Conservation (phyloP, 2,888 invertebrate genomes). For the Lysandra bellargus region DNA sequence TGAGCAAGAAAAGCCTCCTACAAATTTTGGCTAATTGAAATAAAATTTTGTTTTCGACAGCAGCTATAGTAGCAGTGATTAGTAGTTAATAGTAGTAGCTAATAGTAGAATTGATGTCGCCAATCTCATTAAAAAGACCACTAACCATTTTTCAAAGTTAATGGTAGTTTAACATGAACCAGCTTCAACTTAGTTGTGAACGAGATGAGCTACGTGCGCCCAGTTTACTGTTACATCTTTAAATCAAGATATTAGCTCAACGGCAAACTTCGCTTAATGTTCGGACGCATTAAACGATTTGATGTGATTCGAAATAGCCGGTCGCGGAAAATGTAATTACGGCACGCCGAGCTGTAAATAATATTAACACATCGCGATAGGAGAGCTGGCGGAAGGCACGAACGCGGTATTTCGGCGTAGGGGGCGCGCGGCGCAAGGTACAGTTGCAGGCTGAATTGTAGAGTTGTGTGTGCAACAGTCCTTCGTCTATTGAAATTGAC, state of each 20-base stretch:
- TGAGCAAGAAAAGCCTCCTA: not conserved
- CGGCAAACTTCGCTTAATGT: constrained; percentile 25
- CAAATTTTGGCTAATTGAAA: not conserved
- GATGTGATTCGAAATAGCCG: constrained; percentile 39
- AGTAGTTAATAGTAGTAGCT: not conserved
- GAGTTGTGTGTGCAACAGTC: not conserved
- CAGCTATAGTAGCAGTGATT: no score
- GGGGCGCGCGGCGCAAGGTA: not conserved
- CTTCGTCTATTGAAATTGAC: no score
- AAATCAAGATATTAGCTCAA: constrained; percentile 28
- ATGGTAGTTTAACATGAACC: not conserved
- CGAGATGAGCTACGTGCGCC: constrained; percentile 22
- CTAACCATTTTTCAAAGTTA: not conserved
- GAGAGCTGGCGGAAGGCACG: constrained; percentile 68
- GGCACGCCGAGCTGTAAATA: constrained; percentile 66
- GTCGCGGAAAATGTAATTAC: constrained; percentile 52
- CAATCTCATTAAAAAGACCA: not conserved
- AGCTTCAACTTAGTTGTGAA: constrained; percentile 18
- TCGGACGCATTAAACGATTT: constrained; percentile 38
- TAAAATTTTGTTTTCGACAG: not conserved
- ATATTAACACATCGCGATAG: constrained; percentile 77
- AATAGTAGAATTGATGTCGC: not conserved
- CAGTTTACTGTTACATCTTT: constrained; percentile 30
- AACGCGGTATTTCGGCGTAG: constrained; percentile 62
- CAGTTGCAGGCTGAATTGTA: not conserved